A percentile compares a stretch with the other conserved stretches of the same genome.
phyloP scores from a whole-genome alignment of 1,140 invertebrate genomes.

The Drosophila kikkawai region DNA sequence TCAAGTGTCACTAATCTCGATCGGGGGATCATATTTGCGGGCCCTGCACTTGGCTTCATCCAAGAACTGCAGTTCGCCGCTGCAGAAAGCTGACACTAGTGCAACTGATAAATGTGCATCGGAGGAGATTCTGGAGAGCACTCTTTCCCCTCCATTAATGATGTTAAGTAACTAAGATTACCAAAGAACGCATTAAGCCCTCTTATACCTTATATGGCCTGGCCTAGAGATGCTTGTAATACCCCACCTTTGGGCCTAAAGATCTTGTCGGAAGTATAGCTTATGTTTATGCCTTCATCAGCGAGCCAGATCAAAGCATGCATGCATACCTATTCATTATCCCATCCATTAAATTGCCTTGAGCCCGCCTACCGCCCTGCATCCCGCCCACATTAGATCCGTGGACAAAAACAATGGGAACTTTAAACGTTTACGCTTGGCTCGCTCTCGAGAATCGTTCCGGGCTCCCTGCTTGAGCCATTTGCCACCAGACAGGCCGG shows the following conservation, averaged over 20 bases:
- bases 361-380: background rate
- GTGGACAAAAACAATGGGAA: constrained; percentile 32
- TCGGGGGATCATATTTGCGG: constrained; percentile 65
- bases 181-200: background rate
- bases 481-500: constrained; percentile 49
- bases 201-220: background rate
- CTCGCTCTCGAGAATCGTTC: constrained; percentile 56
- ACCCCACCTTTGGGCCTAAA: background rate
- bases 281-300: background rate
- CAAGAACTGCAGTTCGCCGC: constrained; percentile 5
- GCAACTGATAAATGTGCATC: constrained; percentile 8
- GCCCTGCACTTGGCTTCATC: constrained; percentile 20
- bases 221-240: background rate
- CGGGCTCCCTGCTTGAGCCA: constrained; percentile 47
- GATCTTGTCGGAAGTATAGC: background rate
- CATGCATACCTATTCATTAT: constrained; percentile 27
- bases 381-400: constrained; percentile 23
- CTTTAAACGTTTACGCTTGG: constrained; percentile 63
- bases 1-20: constrained; percentile 71
- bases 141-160: background rate
- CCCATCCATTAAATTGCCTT: constrained; percentile 19
- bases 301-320: constrained; percentile 1
- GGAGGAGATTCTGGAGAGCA: background rate
- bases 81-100: constrained; percentile 19
- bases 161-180: background rate